Base-by-base conservation (phyloP, 2,888 invertebrate genomes). In the Chymomyza procnemis region DNA sequence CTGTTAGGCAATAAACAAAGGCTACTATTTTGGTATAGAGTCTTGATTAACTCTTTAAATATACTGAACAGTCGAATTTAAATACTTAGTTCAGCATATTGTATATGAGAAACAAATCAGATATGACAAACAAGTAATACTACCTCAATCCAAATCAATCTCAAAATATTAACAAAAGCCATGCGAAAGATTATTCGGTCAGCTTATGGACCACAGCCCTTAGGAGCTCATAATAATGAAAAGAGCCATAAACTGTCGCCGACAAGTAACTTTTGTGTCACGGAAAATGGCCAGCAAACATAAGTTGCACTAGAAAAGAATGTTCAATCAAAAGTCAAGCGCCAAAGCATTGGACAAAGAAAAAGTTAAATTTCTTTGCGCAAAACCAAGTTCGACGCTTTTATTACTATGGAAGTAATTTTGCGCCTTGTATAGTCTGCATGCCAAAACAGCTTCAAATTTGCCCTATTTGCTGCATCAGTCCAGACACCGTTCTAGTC, bases 371-470 rank as follows among this genome's bases (percentile, higher is more conserved):
- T 48, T 46, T 21, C 72, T 19, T 26, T 41, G 12, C 12, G 34
- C 34, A 12, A 12, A 41, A 41, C 34, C 34, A 41, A 41, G 34
- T 41, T 60, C 21, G 52, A 62, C 52, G 69, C 66, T 80, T 80
- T 81, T 83, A 81, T 83, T 74, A 67, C 75, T 14, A 21, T 54
- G 19, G 21, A 50, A 50, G 50, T 50, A 50, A 50, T 50, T 50
- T 50, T 16, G 50, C 50, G 67, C 70, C 63, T 72, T 56, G 57
- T 26, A 26, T 26, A 26, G 66, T 47, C 47, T 73, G 69, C 69
- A 77, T 79, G 66, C 18, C 19, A 50, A 47, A 76, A 46, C 54
- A 62, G 74, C 64, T 74, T 69, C 74, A 76, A 76, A 76, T 76
- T 71, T 71, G 50, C 67, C 56, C 66, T 65, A 71, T 69, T 72